Evolutionary conservation across 2,113 vertebrate genomes (phyloP), one percentile per base, ranked within the genome.

Genomic region (Myxocyprinus asiaticus): DNA sequence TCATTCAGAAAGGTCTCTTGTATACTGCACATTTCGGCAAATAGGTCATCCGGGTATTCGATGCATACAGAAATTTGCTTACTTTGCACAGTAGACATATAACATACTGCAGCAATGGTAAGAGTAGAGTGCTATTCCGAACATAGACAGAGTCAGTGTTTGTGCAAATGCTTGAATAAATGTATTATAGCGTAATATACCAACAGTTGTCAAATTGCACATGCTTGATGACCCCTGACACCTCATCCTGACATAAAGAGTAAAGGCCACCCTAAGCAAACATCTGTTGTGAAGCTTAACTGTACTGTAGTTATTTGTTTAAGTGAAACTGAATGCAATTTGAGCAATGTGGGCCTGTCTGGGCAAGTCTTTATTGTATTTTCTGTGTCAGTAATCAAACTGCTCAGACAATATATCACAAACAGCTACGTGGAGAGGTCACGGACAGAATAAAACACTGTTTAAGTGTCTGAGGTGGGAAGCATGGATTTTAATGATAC

Each of bases 341-440:
- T 68, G 55, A 64, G 53, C 64, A 76, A 78, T 67, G 45, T 44
- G 17, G 85, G 77, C 85, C 50, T 78, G 90, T 86, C 85, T 67
- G 80, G 84, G 77, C 88, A 33, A 90, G 90, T 90, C 86, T 15
- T 83, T 51, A 64, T 22, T 73, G 22, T 63, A 81, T 67, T 61
- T 22, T 61, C n/a, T 43, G 53, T 82, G 79, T 83, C 44, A 77
- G 77, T 78, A 72, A 77, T 33, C 70, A 81, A 80, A 83, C 76
- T 74, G 6, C 43, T 61, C 66, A 69, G 64, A 65, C 33, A 63
- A 62, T 74, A 62, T 74, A 78, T 68, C 68, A 69, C 56, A 82
- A 64, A 63, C 56, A 63, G 63, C 12, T 14, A 44, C 1, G 2
- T 51, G 59, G 42, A 48, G 42, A 65, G 44, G 55, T 63, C 12